phyloP scores from a whole-genome alignment of 2,797 vertebrate genomes.

The Microcaecilia unicolor region DNA sequence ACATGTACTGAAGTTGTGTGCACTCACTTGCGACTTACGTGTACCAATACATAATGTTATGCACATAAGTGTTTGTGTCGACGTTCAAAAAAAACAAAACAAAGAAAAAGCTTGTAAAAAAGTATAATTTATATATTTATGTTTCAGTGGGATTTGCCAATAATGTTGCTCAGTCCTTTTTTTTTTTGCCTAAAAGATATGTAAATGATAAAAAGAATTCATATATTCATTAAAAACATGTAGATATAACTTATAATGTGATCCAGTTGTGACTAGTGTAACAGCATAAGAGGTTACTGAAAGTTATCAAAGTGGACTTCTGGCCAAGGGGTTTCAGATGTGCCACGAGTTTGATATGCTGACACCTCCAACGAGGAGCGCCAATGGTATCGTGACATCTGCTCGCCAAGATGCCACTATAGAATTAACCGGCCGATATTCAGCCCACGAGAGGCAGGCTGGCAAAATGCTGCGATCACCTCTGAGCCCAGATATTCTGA shows the following conservation, averaged over 20 bases:
- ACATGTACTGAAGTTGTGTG: conserved; percentile 39
- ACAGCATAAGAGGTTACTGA: conserved; percentile 14
- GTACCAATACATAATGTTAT: conserved; percentile 33
- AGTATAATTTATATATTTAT: conserved; percentile 50
- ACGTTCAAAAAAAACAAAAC: conserved; percentile 24
- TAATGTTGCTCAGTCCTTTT: conserved; percentile 29
- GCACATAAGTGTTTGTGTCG: conserved; percentile 46
- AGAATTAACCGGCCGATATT: too few species aligned
- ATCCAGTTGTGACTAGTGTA: conserved; percentile 32
- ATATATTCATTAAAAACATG: conserved; percentile 29
- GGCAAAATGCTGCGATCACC: too few species aligned
- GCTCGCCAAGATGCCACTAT: conserved; percentile 11
- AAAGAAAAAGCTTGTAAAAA: conserved; percentile 26
- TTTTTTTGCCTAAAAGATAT: conserved; percentile 23
- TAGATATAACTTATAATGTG: conserved; percentile 27
- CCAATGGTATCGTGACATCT: too few species aligned
- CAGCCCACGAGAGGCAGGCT: too few species aligned
- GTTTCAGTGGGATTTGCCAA: conserved; percentile 38
- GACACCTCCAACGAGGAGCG: too few species aligned
- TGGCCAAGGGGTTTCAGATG: conserved; percentile 1
- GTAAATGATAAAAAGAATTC: conserved; percentile 28
- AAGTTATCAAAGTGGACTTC: conserved; percentile 20
- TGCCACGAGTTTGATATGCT: too few species aligned
- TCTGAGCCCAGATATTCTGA: too few species aligned
- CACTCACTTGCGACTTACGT: conserved; percentile 36